These are phyloP conservation scores for Mimachlamys varia DNA, from an alignment of 2,888 invertebrate species.

Conservation along the genomic window DNA sequence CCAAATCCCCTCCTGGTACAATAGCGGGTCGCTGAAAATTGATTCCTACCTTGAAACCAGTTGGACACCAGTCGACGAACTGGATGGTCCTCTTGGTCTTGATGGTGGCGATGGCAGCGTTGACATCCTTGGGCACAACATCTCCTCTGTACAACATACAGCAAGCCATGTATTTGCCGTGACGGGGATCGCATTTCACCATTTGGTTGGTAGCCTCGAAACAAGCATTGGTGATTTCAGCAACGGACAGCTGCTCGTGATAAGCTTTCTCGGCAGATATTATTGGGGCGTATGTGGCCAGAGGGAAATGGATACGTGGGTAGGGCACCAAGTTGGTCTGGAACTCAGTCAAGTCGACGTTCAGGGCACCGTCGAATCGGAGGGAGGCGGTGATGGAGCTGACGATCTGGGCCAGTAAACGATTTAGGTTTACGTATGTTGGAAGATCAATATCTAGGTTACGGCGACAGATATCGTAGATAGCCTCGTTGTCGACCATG, in stretches of 20 bases:
- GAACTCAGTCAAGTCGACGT: conserved; percentile 82
- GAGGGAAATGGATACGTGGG: conserved; percentile 90
- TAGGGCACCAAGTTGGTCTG: conserved; percentile 81
- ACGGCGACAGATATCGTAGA: conserved; percentile 92
- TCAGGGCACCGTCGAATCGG: conserved; percentile 82
- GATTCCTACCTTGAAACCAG: conserved; percentile 83
- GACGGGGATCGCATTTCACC: conserved; percentile 77
- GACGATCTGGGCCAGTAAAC: conserved; percentile 93
- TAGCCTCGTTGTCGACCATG: conserved; percentile 96
- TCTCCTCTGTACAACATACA: conserved; percentile 66
- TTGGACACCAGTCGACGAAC: conserved; percentile 86
- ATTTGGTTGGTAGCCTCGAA: conserved; percentile 72
- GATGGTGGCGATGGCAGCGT: conserved; percentile 86
- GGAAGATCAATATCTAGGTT: conserved; percentile 92
- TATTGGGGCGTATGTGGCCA: conserved; percentile 86
- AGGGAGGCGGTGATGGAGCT: conserved; percentile 80
- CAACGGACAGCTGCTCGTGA: conserved; percentile 68
- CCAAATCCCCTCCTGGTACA: conserved; percentile 91
- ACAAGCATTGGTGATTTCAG: conserved; percentile 67
- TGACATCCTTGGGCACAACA: conserved; percentile 69
- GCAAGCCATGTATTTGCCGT: conserved; percentile 79
- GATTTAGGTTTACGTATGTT: conserved; percentile 93
- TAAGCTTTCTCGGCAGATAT: conserved; percentile 66
- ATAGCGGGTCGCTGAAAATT: not conserved
- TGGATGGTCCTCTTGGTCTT: conserved; percentile 92